These are phyloP conservation scores for Hyppa rectilinea DNA, from an alignment of 2,888 invertebrate genomes.

Conservation along the genomic window DNA sequence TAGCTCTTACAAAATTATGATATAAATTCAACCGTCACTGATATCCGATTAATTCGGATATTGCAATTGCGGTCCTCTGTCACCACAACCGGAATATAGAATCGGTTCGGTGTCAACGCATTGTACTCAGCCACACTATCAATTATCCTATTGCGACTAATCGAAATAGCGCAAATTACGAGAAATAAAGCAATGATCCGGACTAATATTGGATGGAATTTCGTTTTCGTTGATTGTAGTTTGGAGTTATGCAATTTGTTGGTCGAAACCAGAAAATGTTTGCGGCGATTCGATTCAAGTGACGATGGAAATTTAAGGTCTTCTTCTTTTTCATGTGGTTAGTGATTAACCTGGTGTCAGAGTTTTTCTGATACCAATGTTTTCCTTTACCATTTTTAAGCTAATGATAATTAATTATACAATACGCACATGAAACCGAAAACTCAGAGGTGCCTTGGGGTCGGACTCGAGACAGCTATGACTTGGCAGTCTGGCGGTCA, in stretches of 20 bases:
- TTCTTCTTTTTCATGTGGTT: too few relatives aligned
- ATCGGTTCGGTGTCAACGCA: slow-evolving; percentile 65
- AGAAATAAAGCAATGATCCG: slow-evolving; percentile 43
- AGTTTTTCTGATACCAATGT: too few relatives aligned
- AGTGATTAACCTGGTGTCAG: too few relatives aligned
- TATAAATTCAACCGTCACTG: slow-evolving; percentile 44
- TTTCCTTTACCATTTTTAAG: too few relatives aligned
- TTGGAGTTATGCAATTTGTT: background rate
- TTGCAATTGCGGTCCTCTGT: slow-evolving; percentile 55
- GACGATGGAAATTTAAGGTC: too few relatives aligned
- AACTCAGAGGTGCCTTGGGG: too few relatives aligned
- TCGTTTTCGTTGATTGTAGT: slow-evolving; percentile 10
- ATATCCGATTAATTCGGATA: slow-evolving; percentile 49
- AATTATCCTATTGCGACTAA: slow-evolving; percentile 68
- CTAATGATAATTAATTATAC: too few relatives aligned
- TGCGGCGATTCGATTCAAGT: too few relatives aligned
- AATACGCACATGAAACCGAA: too few relatives aligned
- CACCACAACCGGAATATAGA: slow-evolving; percentile 66
- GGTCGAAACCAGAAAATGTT: too few relatives aligned
- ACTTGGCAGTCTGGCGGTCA: too few relatives aligned
- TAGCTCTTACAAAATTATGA: slow-evolving; percentile 33
- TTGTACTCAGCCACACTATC: slow-evolving; percentile 68
- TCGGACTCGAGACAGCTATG: too few relatives aligned
- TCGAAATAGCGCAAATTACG: slow-evolving; percentile 66
- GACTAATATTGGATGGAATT: slow-evolving; percentile 33